phyloP scores from a whole-genome alignment of 1,140 invertebrate genomes.

The Drosophila rhopaloa region DNA sequence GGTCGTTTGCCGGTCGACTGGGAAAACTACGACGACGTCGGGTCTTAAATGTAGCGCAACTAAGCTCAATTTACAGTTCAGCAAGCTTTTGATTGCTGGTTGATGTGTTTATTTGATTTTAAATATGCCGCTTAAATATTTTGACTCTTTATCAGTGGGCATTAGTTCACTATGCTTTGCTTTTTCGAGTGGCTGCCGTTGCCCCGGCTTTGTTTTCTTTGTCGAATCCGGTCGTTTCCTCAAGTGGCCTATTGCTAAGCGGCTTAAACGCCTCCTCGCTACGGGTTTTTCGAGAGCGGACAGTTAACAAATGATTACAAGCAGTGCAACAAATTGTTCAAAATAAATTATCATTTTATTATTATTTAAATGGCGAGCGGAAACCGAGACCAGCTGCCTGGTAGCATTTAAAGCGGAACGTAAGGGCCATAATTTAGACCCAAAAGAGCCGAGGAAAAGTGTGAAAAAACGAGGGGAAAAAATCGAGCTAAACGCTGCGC shows the following conservation, averaged over 20 bases:
- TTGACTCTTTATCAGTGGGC: conserved; percentile 71
- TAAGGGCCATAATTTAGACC: conserved; percentile 61
- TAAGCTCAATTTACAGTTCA: conserved; percentile 79
- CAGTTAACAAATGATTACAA: conserved; percentile 83
- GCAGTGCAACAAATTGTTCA: conserved; percentile 79
- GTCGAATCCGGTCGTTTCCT: conserved; percentile 25
- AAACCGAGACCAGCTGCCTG: conserved; percentile 64
- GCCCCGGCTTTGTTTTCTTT: conserved; percentile 44
- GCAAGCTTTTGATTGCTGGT: conserved; percentile 76
- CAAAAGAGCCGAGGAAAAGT: conserved; percentile 32
- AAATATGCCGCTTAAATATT: conserved; percentile 82
- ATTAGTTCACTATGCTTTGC: conserved; percentile 34
- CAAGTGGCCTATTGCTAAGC: conserved; percentile 56
- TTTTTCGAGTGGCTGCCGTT: conserved; percentile 53
- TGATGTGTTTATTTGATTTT: conserved; percentile 83
- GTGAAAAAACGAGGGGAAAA: conserved; percentile 38
- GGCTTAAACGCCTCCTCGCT: conserved; percentile 73
- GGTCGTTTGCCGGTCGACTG: conserved; percentile 61
- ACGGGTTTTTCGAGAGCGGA: conserved; percentile 43
- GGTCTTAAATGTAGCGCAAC: conserved; percentile 71
- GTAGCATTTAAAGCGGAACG: conserved; percentile 60
- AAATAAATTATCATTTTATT: conserved; percentile 81
- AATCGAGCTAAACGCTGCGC: conserved; percentile 57
- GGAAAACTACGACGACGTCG: conserved; percentile 29
- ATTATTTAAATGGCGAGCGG: conserved; percentile 78